phyloP scores from a whole-genome alignment of 2,113 vertebrate species.

The Anthoscopus minutus region DNA sequence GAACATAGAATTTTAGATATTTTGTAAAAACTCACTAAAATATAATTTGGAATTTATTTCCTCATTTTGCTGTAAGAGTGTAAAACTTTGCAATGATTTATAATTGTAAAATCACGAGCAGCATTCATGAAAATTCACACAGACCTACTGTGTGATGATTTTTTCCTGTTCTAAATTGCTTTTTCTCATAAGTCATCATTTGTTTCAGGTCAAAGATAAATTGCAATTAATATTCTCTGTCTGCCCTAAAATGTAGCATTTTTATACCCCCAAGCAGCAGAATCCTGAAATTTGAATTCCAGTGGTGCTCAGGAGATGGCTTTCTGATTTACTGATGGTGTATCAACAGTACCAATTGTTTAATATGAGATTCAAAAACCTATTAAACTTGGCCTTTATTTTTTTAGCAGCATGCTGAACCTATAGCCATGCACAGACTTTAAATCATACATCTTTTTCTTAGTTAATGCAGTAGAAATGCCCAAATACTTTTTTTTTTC shows the following conservation, averaged over 20 bases:
- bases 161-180: neutral
- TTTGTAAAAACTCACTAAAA: neutral
- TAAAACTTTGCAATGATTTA: neutral
- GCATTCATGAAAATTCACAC: neutral
- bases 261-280: neutral
- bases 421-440: neutral
- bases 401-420: neutral
- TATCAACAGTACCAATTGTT: neutral
- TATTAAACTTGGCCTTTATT: neutral
- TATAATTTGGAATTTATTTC: neutral
- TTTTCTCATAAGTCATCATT: neutral
- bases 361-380: neutral
- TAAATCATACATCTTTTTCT: neutral
- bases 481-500: neutral
- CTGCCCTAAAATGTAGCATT: neutral
- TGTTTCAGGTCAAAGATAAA: conserved; percentile 8
- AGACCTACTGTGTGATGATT: neutral
- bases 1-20: neutral
- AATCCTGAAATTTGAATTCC: neutral
- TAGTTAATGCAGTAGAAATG: neutral
- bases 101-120: neutral
- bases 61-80: neutral
- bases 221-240: neutral
- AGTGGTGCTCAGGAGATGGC: neutral
- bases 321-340: neutral